Evolutionary conservation across 2,113 vertebrate species (phyloP), one percentile per base, ranked within the genome.

Genomic region (Pyxicephalus adspersus): DNA sequence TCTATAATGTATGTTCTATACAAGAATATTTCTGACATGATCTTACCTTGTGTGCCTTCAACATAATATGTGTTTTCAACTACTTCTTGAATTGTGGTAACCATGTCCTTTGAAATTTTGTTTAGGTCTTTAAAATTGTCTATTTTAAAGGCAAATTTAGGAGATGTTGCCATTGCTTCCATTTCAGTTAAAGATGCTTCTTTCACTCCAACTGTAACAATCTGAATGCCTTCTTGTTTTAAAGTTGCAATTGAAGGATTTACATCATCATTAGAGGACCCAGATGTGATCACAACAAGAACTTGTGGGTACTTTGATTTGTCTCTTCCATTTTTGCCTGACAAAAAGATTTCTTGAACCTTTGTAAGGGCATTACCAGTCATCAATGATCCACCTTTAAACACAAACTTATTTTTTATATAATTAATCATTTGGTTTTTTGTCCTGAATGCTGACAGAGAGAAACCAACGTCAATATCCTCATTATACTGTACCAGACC

Each of bases 401-500:
- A 87, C 0, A 0, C 0, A 0, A 89, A 79, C 22, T 86, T 86
- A 72, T 82, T 91, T 83, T 80, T 91, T 60, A 92, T 64, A 70
- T 90, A 76, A 64, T 82, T 88, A 60, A 89, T 2, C 83, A 92
- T 86, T 67, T 80, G 83, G 52, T 72, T 83, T 64, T 70, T 90
- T 63, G n/a, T 75, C 83, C 67, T 80, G 83, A 84, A 89, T 3
- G 85, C 66, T 28, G 31, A 76, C 29, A 91, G 84, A 3, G 80
- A 77, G 75, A 92, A 90, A 18, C 87, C 87, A 1, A 1, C 26
- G 45, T 84, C 58, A 7, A 90, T 45, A 4, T 19, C 2, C 1
- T 88, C 64, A 0, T 84, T 88, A 54, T 89, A 92, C 80, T 90
- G 89, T 29, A 89, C 90, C 71, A 92, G 76, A 0, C 82, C 91